A percentile compares a stretch with the other conserved stretches of the same genome.
phyloP scores from a whole-genome alignment of 1,140 invertebrate genomes.

The Dreissena rostriformis region DNA sequence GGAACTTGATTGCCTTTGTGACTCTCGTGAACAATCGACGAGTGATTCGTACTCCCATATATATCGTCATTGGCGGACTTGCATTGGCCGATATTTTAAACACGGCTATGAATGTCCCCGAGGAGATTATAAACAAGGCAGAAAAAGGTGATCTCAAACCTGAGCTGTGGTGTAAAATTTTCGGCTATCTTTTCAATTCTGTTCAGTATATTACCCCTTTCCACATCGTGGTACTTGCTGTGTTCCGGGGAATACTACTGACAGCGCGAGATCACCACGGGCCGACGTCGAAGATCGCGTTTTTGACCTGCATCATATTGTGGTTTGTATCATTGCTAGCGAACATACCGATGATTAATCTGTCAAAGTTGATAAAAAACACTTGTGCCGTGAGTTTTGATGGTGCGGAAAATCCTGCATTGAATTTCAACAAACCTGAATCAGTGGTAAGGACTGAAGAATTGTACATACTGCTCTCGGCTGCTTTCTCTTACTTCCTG shows the following conservation, averaged over 20 bases:
- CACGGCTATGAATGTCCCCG: constrained; percentile 66
- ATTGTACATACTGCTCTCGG: constrained; percentile 65
- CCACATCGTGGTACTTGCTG: constrained; percentile 73
- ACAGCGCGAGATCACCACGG: constrained; percentile 68
- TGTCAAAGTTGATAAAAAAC: constrained; percentile 21
- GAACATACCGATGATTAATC: constrained; percentile 59
- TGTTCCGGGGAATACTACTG: constrained; percentile 72
- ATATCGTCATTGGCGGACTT: constrained; percentile 69
- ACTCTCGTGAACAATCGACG: constrained; percentile 67
- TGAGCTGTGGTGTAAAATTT: constrained; percentile 71
- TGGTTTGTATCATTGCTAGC: constrained; percentile 58
- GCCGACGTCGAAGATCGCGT: constrained; percentile 58
- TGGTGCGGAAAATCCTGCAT: not conserved
- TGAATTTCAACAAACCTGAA: constrained; percentile 26
- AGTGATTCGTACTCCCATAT: constrained; percentile 67
- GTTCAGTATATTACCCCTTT: constrained; percentile 68
- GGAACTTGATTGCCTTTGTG: constrained; percentile 72
- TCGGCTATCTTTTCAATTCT: constrained; percentile 65
- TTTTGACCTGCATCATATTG: constrained; percentile 58
- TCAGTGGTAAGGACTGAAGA: constrained; percentile 57
- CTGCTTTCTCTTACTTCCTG: constrained; percentile 70
- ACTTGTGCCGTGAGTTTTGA: constrained; percentile 45
- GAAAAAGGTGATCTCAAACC: constrained; percentile 57
- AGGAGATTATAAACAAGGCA: constrained; percentile 64
- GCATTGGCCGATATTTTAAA: constrained; percentile 70